These are phyloP conservation scores for Cephalopholis sonnerati DNA, from an alignment of 2,113 vertebrate species.

Conservation along the genomic window DNA sequence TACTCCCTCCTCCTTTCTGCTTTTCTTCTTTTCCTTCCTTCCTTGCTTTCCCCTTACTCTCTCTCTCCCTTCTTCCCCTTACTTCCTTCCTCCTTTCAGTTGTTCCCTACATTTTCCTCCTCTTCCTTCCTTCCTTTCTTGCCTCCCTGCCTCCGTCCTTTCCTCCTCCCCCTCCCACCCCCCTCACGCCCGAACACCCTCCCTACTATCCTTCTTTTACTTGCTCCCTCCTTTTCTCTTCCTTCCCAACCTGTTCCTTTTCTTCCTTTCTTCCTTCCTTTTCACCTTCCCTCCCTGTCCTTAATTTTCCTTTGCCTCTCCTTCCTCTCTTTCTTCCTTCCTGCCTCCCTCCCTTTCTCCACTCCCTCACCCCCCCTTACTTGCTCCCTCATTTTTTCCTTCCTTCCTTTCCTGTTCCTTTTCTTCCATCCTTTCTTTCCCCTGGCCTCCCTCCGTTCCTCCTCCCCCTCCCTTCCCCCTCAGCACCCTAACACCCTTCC, in stretches of 20 bases:
- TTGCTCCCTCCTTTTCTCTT: neutral
- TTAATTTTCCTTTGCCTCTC: neutral
- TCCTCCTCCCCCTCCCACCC: neutral
- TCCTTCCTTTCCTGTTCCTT: too few species aligned
- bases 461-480: neutral
- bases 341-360: too few species aligned
- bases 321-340: too few species aligned
- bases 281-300: too few species aligned
- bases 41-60: neutral
- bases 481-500: too few species aligned
- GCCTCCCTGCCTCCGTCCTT: neutral
- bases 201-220: too few species aligned
- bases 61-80: neutral
- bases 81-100: neutral
- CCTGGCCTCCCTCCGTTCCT: neutral
- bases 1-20: too few species aligned
- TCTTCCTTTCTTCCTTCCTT: neutral
- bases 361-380: neutral
- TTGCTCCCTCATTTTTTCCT: neutral
- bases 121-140: neutral
- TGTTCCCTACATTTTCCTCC: neutral
- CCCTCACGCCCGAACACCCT: too few species aligned
- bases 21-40: neutral
- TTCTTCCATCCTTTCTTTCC: too few species aligned
- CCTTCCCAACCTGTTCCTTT: too few species aligned